These are phyloP conservation scores for Megaptera novaeangliae DNA, from an alignment of 2,113 vertebrate species.

Conservation along the genomic window DNA sequence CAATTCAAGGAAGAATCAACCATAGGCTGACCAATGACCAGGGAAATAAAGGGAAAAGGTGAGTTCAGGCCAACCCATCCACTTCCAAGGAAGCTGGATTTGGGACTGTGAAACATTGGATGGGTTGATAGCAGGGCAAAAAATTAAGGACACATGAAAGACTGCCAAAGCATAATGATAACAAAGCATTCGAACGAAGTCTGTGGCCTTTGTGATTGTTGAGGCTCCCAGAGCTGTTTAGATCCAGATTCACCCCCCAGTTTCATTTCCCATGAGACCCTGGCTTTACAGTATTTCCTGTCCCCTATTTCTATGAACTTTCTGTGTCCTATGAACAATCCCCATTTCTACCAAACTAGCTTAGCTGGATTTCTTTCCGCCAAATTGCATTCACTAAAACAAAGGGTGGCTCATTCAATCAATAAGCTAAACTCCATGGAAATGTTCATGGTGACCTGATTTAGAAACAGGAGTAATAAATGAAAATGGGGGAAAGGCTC, in stretches of 20 bases:
- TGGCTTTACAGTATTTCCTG: not conserved
- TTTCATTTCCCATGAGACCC: not conserved
- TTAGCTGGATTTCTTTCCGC: not conserved
- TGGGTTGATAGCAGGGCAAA: not conserved
- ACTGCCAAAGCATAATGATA: not conserved
- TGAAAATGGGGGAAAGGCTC: not conserved
- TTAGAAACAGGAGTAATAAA: not conserved
- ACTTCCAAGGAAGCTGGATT: not conserved
- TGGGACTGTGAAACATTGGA: not conserved
- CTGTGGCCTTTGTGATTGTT: no score
- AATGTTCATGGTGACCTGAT: not conserved
- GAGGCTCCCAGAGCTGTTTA: not conserved
- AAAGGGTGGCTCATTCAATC: not conserved
- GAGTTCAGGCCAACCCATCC: not conserved
- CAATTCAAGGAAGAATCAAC: not conserved
- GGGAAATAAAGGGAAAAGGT: not conserved
- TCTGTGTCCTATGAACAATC: not conserved
- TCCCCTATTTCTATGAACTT: not conserved
- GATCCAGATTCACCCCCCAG: not conserved
- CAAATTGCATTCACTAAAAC: not conserved
- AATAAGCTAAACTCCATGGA: not conserved
- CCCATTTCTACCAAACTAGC: not conserved
- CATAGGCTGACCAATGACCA: not conserved
- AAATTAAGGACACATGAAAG: not conserved
- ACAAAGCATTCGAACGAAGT: not conserved